Evolutionary conservation across 2,113 vertebrate genomes (phyloP), one percentile per base, ranked within the genome.

Genomic region (Sinocyclocheilus anophthalmus): DNA sequence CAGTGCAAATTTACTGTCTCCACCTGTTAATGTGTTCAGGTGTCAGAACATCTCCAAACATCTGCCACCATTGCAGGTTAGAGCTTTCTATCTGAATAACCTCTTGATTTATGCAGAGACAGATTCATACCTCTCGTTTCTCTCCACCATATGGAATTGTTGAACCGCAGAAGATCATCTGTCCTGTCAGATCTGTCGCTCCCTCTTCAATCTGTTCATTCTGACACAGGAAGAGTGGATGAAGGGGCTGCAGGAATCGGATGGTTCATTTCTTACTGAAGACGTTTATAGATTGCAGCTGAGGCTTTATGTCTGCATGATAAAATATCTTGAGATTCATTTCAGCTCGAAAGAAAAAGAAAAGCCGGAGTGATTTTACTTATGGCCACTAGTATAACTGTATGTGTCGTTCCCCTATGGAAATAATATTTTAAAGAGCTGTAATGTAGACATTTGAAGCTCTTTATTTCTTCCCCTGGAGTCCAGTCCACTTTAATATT

Each of bases 111-210:
- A 30, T 53, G 45, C 61, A 82, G 39, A 67, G 61, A 70, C 24
- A 53, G 24, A 33, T n/a, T 73, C 61, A 9, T 82, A 69, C 45
- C 63, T 76, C 65, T 22, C 77, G 14, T 26, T 80, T 84, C 76
- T 33, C 82, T 86, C 86, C 84, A 57, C 77, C 85, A 85, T 87
- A 87, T 89, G 85, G 76, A 85, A 73, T 77, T 87, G 16, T 84
- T 42, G 65, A 89, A 57, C 85, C 70, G 67, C 83, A 81, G 83
- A 87, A 72, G 88, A 67, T 81, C 59, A 80, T 87, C 85, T 87
- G 85, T 84, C 85, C 61, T 50, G 67, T 63, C 78, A 61, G 70
- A 87, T 84, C 61, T 33, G 50, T 85, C 85, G 75, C 61, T 69
- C 55, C 8, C 33, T 83, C 18, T 33, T 83, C 85, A 89, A 82